Base-by-base conservation (phyloP, 2,113 vertebrate species). In the Muntiacus muntjak region DNA sequence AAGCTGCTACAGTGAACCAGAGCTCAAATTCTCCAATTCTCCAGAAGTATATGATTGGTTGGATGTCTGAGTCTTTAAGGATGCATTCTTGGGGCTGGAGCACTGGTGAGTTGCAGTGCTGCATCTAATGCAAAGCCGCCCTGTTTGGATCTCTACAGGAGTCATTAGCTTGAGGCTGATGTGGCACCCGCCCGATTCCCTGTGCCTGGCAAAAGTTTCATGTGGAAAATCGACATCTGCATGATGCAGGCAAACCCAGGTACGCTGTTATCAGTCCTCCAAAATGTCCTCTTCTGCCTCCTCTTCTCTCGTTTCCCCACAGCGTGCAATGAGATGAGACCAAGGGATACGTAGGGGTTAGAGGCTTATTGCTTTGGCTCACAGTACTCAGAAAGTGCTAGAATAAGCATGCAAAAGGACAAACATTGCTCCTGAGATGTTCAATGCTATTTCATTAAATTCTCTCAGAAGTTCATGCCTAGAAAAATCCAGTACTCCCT, bases 311-410 rank as follows among this genome's bases (percentile, higher is more conserved):
- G 2, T 33, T 64, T 82, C 19, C 47, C 52, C 11, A 5, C 0
- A 0, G 16, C 1, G 3, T 28, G 62, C 57, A 40, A 19, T 7
- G 26, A 64, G 25, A 74, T n/a, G 57, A 88, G 47, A 54, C n/a
- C 2, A 16, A 87, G 15, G 19, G n/a, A 8, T 23, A 13, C 0
- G 0, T 0, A n/a, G 23, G 8, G 52, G 52, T 47, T n/a, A 36
- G 21, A 67, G 26, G 64, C 47, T 33, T 23, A 19, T 19, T 86
- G 47, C n/a, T 52, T 33, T 57, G 62, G 4, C 33, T 19, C 62
- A 17, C 10, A 6, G 6, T 19, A 7, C 7, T 43, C 36, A 60
- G 28, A 26, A 5, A 4, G 12, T n/a, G 50, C 89, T 87, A 14
- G 43, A 62, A 84, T 1, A 71, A 17, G 30, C 62, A n/a, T n/a